Evolutionary conservation across 2,888 invertebrate genomes (phyloP).

Genomic region (Chesias legatella): DNA sequence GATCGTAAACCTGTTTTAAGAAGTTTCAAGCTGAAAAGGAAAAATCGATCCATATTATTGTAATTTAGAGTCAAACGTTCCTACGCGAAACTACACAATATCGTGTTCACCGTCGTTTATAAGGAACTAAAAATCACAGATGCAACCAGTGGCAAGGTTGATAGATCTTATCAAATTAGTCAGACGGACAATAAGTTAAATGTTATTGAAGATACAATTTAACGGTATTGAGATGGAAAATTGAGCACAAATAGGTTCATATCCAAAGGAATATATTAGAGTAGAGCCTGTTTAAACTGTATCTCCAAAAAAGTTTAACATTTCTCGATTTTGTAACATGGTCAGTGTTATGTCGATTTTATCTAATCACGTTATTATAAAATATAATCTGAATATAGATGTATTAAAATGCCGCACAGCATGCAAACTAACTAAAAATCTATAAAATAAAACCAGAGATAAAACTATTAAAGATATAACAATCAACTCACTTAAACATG

Average conservation of each 20-base stretch:
- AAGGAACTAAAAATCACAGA: slow-evolving; percentile 64
- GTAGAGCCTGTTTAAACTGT: slow-evolving; percentile 36
- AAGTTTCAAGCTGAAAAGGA: slow-evolving; percentile 48
- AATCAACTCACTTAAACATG: slow-evolving; percentile 44
- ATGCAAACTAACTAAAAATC: slow-evolving; percentile 51
- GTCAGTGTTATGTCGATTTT: background rate
- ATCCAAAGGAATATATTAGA: too few relatives aligned
- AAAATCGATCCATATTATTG: slow-evolving; percentile 1
- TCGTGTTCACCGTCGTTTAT: slow-evolving; percentile 31
- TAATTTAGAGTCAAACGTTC: background rate
- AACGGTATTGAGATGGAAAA: slow-evolving; percentile 21
- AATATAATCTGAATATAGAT: background rate
- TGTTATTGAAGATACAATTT: slow-evolving; percentile 44
- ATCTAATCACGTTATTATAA: too few relatives aligned
- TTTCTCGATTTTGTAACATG: slow-evolving; percentile 13
- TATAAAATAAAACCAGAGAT: slow-evolving; percentile 44
- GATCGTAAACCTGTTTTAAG: slow-evolving; percentile 32
- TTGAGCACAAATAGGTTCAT: slow-evolving; percentile 14
- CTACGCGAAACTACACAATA: slow-evolving; percentile 41
- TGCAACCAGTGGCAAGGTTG: slow-evolving; percentile 61
- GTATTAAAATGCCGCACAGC: slow-evolving; percentile 33
- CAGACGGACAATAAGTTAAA: slow-evolving; percentile 14
- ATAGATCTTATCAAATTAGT: slow-evolving; percentile 5
- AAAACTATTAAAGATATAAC: slow-evolving; percentile 41
- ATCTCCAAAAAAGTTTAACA: slow-evolving; percentile 45